phyloP scores from a whole-genome alignment of 2,888 invertebrate species.

The Galerucella nymphaeae region DNA sequence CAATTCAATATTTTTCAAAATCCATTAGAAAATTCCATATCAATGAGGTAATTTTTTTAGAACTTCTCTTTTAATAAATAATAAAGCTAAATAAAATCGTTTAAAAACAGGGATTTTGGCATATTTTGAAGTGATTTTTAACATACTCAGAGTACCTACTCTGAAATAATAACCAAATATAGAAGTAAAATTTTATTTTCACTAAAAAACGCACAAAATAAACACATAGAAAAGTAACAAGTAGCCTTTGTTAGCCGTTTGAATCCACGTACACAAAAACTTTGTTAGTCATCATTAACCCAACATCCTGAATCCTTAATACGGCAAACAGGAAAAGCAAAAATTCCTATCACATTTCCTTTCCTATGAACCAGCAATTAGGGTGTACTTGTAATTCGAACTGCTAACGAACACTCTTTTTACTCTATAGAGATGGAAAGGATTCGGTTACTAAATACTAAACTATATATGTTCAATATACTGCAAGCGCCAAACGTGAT shows the following conservation, averaged over 20 bases:
- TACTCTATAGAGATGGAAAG: slow-evolving; percentile 7
- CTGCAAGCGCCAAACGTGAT: too few species aligned
- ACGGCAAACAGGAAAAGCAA: slow-evolving; percentile 26
- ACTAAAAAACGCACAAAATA: background rate
- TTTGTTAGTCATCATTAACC: slow-evolving; percentile 31
- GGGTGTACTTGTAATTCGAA: slow-evolving; percentile 40
- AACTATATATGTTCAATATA: background rate
- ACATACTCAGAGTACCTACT: too few species aligned
- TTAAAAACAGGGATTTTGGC: too few species aligned
- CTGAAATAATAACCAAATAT: too few species aligned
- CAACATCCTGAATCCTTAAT: slow-evolving; percentile 33
- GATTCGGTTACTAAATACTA: slow-evolving; percentile 9
- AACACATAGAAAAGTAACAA: background rate
- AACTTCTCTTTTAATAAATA: too few species aligned
- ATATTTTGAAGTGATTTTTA: too few species aligned
- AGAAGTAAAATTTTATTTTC: too few species aligned
- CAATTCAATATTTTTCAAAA: background rate
- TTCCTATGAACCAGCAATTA: slow-evolving; percentile 32
- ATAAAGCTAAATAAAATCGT: too few species aligned
- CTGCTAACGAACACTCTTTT: slow-evolving; percentile 33
- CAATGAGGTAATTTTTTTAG: too few species aligned
- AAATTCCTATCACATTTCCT: slow-evolving; percentile 36
- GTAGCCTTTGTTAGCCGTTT: background rate
- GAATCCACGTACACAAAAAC: slow-evolving; percentile 13
- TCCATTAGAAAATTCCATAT: too few species aligned